phyloP scores from a whole-genome alignment of 2,113 vertebrate genomes.

The Capreolus pygargus region DNA sequence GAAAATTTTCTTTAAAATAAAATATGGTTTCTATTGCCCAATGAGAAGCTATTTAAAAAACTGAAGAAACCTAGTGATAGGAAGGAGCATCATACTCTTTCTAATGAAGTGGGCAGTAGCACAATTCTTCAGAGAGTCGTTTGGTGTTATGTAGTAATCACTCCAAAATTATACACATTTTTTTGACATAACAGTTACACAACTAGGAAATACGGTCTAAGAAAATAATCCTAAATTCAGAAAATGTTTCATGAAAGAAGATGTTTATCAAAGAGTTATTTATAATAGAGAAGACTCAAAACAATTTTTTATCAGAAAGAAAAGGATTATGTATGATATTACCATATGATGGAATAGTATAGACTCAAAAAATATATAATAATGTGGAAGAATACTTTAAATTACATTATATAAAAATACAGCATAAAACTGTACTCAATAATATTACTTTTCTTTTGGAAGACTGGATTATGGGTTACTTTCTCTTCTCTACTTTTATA shows the following conservation, averaged over 20 bases:
- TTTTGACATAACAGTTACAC: neutral
- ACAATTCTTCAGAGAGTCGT: neutral
- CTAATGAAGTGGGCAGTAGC: rapidly evolving
- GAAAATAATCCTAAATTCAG: neutral
- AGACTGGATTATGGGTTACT: neutral
- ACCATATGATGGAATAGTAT: neutral
- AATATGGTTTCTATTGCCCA: neutral
- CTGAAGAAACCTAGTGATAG: neutral
- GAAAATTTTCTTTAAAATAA: neutral
- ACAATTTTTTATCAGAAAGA: neutral
- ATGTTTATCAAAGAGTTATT: neutral
- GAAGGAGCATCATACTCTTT: neutral
- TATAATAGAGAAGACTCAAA: neutral
- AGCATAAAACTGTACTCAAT: neutral
- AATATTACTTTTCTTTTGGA: neutral
- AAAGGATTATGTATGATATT: neutral
- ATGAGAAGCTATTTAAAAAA: neutral
- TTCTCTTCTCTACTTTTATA: neutral
- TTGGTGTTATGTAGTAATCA: neutral
- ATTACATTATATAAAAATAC: neutral
- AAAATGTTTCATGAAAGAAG: neutral
- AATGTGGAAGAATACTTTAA: neutral
- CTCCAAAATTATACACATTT: neutral
- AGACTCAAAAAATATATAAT: neutral
- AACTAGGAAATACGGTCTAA: neutral